Evolutionary conservation across 2,797 vertebrate species (phyloP).

Genomic region (Australoheros facetus): DNA sequence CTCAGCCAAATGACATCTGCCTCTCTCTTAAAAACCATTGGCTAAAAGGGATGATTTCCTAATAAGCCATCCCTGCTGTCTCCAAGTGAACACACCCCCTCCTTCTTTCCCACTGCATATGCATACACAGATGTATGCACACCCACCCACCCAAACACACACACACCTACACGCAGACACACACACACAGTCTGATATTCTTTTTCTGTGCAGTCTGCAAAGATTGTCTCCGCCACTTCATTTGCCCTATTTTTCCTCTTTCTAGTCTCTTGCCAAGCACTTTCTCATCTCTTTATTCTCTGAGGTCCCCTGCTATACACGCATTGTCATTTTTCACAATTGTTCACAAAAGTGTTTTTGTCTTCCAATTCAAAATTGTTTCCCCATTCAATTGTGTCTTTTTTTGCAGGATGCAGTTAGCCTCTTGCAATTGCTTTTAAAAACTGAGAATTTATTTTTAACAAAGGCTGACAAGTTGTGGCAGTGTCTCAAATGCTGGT

Average conservation of each 20-base stretch:
- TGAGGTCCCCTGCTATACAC: slow-evolving; percentile 9
- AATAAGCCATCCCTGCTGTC: slow-evolving; percentile 79
- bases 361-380: slow-evolving; percentile 46
- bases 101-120: slow-evolving; percentile 30
- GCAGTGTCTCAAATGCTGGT: neutral
- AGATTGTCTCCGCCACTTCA: slow-evolving; percentile 26
- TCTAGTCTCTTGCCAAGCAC: slow-evolving; percentile 20
- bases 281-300: slow-evolving; percentile 49
- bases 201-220: slow-evolving; percentile 30
- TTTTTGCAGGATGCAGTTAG: slow-evolving; percentile 14
- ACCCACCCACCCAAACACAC: slow-evolving; percentile 12
- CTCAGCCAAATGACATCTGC: slow-evolving; percentile 84
- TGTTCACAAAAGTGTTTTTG: slow-evolving; percentile 38
- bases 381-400: slow-evolving; percentile 25
- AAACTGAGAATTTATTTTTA: slow-evolving; percentile 10
- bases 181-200: neutral
- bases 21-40: slow-evolving; percentile 83
- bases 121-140: slow-evolving; percentile 24
- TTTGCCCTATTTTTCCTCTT: slow-evolving; percentile 48
- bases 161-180: neutral
- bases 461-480: neutral
- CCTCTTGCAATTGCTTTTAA: slow-evolving; percentile 26
- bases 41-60: slow-evolving; percentile 81
- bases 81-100: slow-evolving; percentile 77
- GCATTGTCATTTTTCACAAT: slow-evolving; percentile 45